Base-by-base conservation (phyloP, 2,797 vertebrate species). In the Myioborus miniatus region DNA sequence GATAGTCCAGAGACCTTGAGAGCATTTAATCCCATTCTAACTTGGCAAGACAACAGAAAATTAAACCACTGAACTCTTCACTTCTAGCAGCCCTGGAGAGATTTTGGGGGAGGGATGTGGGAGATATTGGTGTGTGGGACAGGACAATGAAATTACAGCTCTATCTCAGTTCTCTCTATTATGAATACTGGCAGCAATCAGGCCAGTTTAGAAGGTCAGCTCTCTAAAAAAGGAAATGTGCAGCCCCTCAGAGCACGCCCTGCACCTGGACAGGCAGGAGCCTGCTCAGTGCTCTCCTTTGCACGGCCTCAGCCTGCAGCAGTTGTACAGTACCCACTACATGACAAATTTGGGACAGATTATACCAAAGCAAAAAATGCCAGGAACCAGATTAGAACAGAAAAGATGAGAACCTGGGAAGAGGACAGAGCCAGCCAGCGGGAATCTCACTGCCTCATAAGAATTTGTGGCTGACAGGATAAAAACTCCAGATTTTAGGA, bases 1-100 rank as follows among this genome's bases (percentile, higher is more conserved):
- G 98, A 98, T 98, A 98, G 98, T 94, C 96, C 95, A 97, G 98
- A 98, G 98, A 98, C 97, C 97, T 98, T 98, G 97, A 98, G 96
- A 98, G 97, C 97, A 97, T 98, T 95, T 97, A 98, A 98, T 98
- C 97, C 97, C 96, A 94, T 96, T 97, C 97, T 93, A 91, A 95
- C 78, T 98, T 97, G 97, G 97, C 97, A 97, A 97, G 95, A 94
- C 92, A 95, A 97, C 97, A 98, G 97, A 97, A 97, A 97, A 97
- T 95, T 69, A 96, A 97, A 97, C 94, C 75, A 92, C n/a, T 27
- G 87, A 80, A 95, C 83, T 95, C 92, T 93, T 94, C 59, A 59
- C 32, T 50, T 93, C 91, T 69, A 60, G 50, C 63, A 64, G 20
- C 81, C 75, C 70, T 62, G 49, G 53, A 53, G 91, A 86, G 87